A percentile compares a stretch with the other conserved stretches of the same genome.
phyloP scores from a whole-genome alignment of 1,140 invertebrate species.

The Sinonovacula constricta region DNA sequence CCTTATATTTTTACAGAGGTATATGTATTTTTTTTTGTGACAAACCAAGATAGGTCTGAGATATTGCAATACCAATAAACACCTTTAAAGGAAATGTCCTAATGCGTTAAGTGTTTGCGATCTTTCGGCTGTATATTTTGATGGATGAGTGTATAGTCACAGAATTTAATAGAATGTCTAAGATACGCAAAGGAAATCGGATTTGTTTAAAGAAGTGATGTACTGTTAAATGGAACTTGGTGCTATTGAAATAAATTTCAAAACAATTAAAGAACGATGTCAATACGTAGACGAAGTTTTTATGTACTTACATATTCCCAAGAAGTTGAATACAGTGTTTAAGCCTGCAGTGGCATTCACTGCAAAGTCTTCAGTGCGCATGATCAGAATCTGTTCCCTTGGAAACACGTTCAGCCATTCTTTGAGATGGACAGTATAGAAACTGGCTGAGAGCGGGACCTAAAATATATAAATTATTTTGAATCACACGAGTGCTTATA shows the following conservation, averaged over 20 bases:
- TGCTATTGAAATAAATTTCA: background rate
- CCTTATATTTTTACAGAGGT: too few species aligned
- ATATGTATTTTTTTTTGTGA: too few species aligned
- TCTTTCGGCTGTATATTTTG: conserved; percentile 1
- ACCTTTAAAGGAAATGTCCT: too few species aligned
- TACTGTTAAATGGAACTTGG: background rate
- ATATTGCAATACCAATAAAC: too few species aligned
- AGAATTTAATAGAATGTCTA: background rate
- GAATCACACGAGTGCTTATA: too few species aligned
- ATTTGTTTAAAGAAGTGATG: background rate
- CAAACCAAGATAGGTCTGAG: too few species aligned
- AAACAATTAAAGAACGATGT: background rate
- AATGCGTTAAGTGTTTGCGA: too few species aligned
- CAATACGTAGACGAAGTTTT: conserved; percentile 48
- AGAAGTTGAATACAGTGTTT: conserved; percentile 83
- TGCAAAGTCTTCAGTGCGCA: conserved; percentile 89
- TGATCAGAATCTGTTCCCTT: conserved; percentile 80
- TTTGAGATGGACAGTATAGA: conserved; percentile 63
- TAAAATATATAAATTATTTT: too few species aligned
- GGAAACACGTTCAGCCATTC: conserved; percentile 68
- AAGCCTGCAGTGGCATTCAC: conserved; percentile 92
- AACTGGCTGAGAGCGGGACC: conserved; percentile 45
- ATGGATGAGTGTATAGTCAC: background rate
- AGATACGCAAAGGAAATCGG: background rate
- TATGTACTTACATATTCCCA: conserved; percentile 83